Evolutionary conservation across 2,888 invertebrate species (phyloP).

Genomic region (Tenthredo scrophulariae): DNA sequence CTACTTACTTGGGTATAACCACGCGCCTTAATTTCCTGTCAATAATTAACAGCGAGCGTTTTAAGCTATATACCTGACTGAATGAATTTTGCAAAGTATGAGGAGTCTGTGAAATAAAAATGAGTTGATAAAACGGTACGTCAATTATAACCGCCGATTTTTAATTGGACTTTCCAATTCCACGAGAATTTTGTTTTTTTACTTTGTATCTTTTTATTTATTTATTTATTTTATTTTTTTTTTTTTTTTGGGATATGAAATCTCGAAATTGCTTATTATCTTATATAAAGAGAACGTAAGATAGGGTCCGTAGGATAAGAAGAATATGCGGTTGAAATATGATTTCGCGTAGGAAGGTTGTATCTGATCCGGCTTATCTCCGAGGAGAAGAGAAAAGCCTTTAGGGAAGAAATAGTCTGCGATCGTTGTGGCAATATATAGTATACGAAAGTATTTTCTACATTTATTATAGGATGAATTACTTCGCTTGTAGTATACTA

Average conservation of each 20-base stretch:
- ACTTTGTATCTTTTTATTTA: background rate
- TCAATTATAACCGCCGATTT: background rate
- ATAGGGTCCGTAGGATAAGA: conserved; percentile 10
- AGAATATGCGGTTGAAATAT: conserved; percentile 59
- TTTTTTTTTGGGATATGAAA: background rate
- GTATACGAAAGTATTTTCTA: background rate
- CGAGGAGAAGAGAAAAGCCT: background rate
- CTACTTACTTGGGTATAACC: conserved; percentile 13
- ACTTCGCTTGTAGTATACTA: background rate
- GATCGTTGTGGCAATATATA: background rate
- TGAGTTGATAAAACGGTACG: background rate
- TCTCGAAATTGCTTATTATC: background rate
- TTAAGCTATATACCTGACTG: background rate
- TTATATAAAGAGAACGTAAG: background rate
- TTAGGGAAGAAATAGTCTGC: background rate
- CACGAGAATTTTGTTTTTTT: background rate
- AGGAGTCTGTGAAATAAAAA: background rate
- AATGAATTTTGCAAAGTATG: background rate
- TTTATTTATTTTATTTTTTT: too few relatives aligned
- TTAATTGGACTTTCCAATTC: background rate
- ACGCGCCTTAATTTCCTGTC: conserved; percentile 64
- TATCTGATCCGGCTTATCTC: conserved; percentile 19
- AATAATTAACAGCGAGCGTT: conserved; percentile 62
- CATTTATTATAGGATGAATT: background rate
- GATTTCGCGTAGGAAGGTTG: conserved; percentile 52